phyloP scores from a whole-genome alignment of 1,140 invertebrate genomes.

The Cherax destructor region DNA sequence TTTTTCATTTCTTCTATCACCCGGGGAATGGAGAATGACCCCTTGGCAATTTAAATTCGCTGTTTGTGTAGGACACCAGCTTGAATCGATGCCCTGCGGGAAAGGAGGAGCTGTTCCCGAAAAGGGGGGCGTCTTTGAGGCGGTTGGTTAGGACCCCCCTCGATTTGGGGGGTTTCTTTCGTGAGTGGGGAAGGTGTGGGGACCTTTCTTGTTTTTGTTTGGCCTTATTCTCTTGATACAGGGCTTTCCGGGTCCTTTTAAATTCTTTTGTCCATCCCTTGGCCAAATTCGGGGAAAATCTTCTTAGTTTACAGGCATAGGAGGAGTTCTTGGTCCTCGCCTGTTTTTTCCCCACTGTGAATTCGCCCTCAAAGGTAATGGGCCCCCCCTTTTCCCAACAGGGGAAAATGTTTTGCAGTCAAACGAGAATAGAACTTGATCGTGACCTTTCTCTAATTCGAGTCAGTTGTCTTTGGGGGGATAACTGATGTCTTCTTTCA shows the following conservation, averaged over 20 bases:
- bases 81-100: background rate
- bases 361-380: slow-evolving; percentile 43
- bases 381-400: slow-evolving; percentile 42
- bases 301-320: slow-evolving; percentile 32
- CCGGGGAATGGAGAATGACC: slow-evolving; percentile 33
- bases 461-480: slow-evolving; percentile 21
- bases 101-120: background rate
- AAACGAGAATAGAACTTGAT: slow-evolving; percentile 35
- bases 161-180: slow-evolving; percentile 19
- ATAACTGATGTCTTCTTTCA: slow-evolving; percentile 31
- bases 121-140: background rate
- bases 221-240: slow-evolving; percentile 35
- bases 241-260: slow-evolving; percentile 27
- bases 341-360: slow-evolving; percentile 2
- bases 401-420: slow-evolving; percentile 22
- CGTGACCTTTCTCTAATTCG: slow-evolving; percentile 28
- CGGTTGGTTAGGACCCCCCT: background rate
- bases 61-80: slow-evolving; percentile 28
- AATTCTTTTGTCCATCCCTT: slow-evolving; percentile 24
- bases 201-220: background rate
- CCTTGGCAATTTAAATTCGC: background rate
- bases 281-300: slow-evolving; percentile 13
- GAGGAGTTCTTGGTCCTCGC: slow-evolving; percentile 55
- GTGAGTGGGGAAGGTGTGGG: slow-evolving; percentile 7
- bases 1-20: slow-evolving; percentile 31